Percentiles rank a stretch among this genome's conserved stretches.
phyloP scores from a whole-genome alignment of 2,797 vertebrate genomes.

The Melanotaenia maccullochi region DNA sequence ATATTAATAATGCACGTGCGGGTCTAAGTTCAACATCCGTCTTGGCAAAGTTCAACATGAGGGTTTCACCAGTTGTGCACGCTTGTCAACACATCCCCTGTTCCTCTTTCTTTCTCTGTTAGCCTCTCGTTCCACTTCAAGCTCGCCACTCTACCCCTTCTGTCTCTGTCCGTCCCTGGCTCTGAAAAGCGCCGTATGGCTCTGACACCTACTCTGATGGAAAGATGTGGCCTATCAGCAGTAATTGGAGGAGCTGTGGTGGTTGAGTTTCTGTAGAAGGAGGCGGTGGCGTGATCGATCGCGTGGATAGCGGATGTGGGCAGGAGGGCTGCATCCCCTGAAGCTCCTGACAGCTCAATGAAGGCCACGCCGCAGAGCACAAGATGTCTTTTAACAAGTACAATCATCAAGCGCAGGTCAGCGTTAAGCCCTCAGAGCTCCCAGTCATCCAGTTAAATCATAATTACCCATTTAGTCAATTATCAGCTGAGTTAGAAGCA shows the following conservation, averaged over 20 bases:
- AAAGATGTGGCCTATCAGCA: constrained; percentile 71
- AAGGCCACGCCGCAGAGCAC: constrained; percentile 47
- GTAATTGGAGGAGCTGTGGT: constrained; percentile 76
- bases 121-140: constrained; percentile 31
- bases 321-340: constrained; percentile 49
- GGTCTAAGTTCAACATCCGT: constrained; percentile 74
- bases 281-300: constrained; percentile 59
- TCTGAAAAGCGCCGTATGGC: constrained; percentile 46
- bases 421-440: constrained; percentile 46
- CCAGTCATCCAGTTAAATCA: constrained; percentile 62
- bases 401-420: constrained; percentile 57
- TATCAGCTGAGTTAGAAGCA: constrained; percentile 53
- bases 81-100: constrained; percentile 63
- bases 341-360: constrained; percentile 62
- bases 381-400: constrained; percentile 64
- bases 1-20: constrained; percentile 81
- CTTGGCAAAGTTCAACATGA: constrained; percentile 74
- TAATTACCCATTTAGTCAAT: constrained; percentile 72
- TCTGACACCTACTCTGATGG: constrained; percentile 53
- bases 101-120: constrained; percentile 31
- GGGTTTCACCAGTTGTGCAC: constrained; percentile 42
- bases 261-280: constrained; percentile 71
- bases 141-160: constrained; percentile 34
- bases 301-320: constrained; percentile 50
- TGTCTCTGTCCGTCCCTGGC: constrained; percentile 25